Evolutionary conservation across 2,888 invertebrate species (phyloP), one percentile per base, ranked within the genome.

Genomic region (Ommatoiulus sabulosus): DNA sequence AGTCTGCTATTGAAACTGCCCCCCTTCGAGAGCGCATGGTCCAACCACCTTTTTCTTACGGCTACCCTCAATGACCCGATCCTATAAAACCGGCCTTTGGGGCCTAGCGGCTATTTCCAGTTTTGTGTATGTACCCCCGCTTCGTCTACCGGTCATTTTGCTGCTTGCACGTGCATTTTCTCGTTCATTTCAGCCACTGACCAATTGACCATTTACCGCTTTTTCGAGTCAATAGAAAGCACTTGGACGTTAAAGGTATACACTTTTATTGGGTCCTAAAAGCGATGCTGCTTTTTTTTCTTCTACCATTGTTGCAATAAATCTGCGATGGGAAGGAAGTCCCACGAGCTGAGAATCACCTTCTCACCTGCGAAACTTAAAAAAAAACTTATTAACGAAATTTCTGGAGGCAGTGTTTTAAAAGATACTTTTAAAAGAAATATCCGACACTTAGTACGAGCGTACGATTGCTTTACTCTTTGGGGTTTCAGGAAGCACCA

Each of bases 1-100:
- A 88, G 88, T 88, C 88, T 88, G 52, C 85, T 48, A 35, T 88
- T 43, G 44, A 87, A 57, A 87, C 44, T 20, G 15, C 52, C 46
- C 57, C 35, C 35, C 80, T 15, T 15, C 15, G 8, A 57, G 15
- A 63, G 63, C 35, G 0, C 35, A 35, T 63, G 5, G 15, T 7
- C 35, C 4, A 8, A 35, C 80, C 35, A 35, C 80, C 80, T 15
- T 80, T 80, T 80, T 80, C 80, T 43, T 35, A 80, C 24, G 35
- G 80, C 80, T 80, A 43, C 80, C 35, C 35, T 15, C 35, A 80
- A 80, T 80, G 80, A 15, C 35, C 80, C 80, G 80, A 80, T 80
- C 35, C 80, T 43, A 35, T 35, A 80, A 80, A 80, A 80, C 80
- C 80, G 12, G 80, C 35, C 35, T 80, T 12, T 10, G 10, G 35